phyloP scores from a whole-genome alignment of 2,797 vertebrate genomes.

The Pantherophis vulpinus region DNA sequence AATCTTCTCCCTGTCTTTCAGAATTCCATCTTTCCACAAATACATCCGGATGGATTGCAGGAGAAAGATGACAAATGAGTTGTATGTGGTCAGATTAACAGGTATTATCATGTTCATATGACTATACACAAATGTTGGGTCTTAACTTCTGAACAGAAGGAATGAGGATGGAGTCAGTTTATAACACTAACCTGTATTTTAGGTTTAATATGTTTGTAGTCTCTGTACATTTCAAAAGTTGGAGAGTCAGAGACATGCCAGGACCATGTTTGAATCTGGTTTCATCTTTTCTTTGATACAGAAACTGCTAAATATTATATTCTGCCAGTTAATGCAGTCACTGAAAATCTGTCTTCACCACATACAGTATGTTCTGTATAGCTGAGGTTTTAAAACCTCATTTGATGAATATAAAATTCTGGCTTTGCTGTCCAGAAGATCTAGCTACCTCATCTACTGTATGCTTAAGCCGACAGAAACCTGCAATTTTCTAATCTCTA shows the following conservation, averaged over 20 bases:
- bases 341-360: slow-evolving; percentile 63
- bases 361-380: slow-evolving; percentile 65
- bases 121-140: slow-evolving; percentile 62
- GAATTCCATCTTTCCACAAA: slow-evolving; percentile 38
- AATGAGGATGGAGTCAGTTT: neutral
- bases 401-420: slow-evolving; percentile 62
- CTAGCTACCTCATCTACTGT: neutral
- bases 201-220: slow-evolving; percentile 60
- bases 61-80: slow-evolving; percentile 77
- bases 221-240: slow-evolving; percentile 57
- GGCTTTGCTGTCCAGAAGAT: slow-evolving; percentile 7
- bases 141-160: slow-evolving; percentile 33
- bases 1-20: slow-evolving; percentile 54
- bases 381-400: slow-evolving; percentile 60
- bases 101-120: slow-evolving; percentile 64
- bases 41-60: slow-evolving; percentile 70
- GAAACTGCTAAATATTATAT: slow-evolving; percentile 52
- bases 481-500: neutral
- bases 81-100: slow-evolving; percentile 78
- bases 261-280: slow-evolving; percentile 57
- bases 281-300: slow-evolving; percentile 33
- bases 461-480: neutral
- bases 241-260: slow-evolving; percentile 4
- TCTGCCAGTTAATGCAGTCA: slow-evolving; percentile 37
- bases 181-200: slow-evolving; percentile 53